A percentile compares a stretch with the other conserved stretches of the same genome.
phyloP scores from a whole-genome alignment of 2,888 invertebrate genomes.

The Aphodius granarius region DNA sequence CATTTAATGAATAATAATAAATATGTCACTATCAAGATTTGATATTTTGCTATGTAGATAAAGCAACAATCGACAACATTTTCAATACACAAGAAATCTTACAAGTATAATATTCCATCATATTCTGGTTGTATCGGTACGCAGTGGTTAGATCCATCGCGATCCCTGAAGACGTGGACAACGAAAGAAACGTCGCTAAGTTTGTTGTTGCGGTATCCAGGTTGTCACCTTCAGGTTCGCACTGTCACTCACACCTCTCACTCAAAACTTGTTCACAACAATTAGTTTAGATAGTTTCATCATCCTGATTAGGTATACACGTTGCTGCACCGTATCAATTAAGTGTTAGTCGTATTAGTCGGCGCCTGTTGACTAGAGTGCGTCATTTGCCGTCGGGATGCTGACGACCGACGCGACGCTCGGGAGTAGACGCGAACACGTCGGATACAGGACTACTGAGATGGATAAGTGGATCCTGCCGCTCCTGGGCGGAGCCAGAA shows the following conservation, averaged over 20 bases:
- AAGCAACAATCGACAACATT: background rate
- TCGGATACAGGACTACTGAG: slow-evolving; percentile 51
- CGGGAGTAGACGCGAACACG: slow-evolving; percentile 43
- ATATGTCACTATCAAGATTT: too few species aligned
- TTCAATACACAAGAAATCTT: slow-evolving; percentile 54
- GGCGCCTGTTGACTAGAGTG: slow-evolving; percentile 37
- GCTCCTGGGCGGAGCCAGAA: slow-evolving; percentile 49
- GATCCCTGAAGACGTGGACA: slow-evolving; percentile 63
- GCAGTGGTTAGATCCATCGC: slow-evolving; percentile 92
- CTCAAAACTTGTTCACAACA: background rate
- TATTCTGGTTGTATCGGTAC: slow-evolving; percentile 95
- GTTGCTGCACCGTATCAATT: background rate
- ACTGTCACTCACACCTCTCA: slow-evolving; percentile 31
- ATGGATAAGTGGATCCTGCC: slow-evolving; percentile 50
- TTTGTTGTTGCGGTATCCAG: slow-evolving; percentile 64
- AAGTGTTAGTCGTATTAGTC: background rate
- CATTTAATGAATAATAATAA: too few species aligned
- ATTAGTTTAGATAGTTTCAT: background rate
- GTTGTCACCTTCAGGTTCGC: slow-evolving; percentile 51
- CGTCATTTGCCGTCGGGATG: slow-evolving; percentile 48
- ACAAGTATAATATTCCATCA: slow-evolving; percentile 99
- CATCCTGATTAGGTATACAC: background rate
- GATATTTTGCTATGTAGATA: too few species aligned
- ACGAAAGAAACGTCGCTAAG: slow-evolving; percentile 67
- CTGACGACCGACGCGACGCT: slow-evolving; percentile 37